Percentiles rank a stretch among this genome's conserved stretches.
Evolutionary conservation across 2,888 invertebrate species (phyloP).

Genomic region (Epirrhoe tristata): DNA sequence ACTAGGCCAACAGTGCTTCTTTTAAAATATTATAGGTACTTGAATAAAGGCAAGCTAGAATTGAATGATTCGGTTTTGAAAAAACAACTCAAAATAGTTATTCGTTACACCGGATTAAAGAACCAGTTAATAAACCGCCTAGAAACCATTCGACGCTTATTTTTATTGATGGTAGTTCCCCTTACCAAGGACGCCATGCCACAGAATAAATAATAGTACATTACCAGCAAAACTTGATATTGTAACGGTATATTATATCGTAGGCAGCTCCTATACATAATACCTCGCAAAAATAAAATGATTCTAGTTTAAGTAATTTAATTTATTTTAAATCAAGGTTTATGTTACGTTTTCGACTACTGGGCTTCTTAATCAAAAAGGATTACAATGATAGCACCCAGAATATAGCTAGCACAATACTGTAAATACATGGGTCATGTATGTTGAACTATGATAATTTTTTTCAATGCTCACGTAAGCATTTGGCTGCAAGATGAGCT

Average conservation of each 20-base stretch:
- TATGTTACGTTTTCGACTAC: background rate
- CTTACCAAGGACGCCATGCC: constrained; percentile 14
- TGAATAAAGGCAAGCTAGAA: no score
- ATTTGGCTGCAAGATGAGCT: no score
- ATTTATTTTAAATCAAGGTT: background rate
- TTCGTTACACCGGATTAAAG: background rate
- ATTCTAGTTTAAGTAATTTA: background rate
- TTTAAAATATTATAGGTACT: no score
- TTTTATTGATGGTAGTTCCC: constrained; percentile 8
- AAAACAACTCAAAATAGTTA: no score
- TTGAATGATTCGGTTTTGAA: no score
- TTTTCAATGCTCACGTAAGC: no score
- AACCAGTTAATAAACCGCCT: background rate
- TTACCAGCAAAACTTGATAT: constrained; percentile 18
- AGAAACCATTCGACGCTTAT: background rate
- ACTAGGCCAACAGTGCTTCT: no score
- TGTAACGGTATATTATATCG: background rate
- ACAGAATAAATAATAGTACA: no score
- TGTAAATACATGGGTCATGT: no score
- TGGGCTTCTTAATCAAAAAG: background rate
- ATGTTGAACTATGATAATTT: no score
- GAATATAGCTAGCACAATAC: no score
- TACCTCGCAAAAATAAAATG: background rate
- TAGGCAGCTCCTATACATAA: background rate
- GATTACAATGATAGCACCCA: background rate